Evolutionary conservation across 2,888 invertebrate genomes (phyloP).

Genomic region (Cerceris ruficornis): DNA sequence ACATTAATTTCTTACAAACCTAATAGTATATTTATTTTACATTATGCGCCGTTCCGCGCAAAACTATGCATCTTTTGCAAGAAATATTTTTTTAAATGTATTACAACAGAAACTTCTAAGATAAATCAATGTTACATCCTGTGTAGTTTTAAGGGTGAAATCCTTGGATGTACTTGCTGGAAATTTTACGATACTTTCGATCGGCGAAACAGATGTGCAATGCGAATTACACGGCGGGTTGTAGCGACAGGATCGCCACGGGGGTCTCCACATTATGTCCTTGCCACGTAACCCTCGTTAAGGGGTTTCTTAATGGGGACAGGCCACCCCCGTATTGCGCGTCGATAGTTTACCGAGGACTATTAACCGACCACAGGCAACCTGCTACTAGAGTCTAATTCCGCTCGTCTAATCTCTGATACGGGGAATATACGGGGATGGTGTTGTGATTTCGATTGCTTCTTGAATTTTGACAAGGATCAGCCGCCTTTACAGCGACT

Average conservation of each 20-base stretch:
- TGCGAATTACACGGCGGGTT: conserved; percentile 62
- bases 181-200: conserved; percentile 4
- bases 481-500: too few species aligned
- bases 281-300: conserved; percentile 68
- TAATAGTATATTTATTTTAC: too few species aligned
- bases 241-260: conserved; percentile 58
- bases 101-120: too few species aligned
- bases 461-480: neutral
- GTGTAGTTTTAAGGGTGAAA: neutral
- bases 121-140: neutral
- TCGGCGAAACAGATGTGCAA: conserved; percentile 62
- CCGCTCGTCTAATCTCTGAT: conserved; percentile 48
- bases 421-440: neutral
- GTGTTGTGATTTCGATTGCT: neutral
- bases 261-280: conserved; percentile 58
- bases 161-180: neutral
- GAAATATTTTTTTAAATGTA: too few species aligned
- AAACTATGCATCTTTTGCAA: too few species aligned
- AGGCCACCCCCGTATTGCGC: conserved; percentile 55
- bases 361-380: conserved; percentile 58
- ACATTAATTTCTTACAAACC: too few species aligned
- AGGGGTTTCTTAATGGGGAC: conserved; percentile 67
- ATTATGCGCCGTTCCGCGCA: too few species aligned
- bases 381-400: conserved; percentile 54
- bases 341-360: conserved; percentile 63